Evolutionary conservation across 2,113 vertebrate species (phyloP).

Genomic region (Equus przewalskii): DNA sequence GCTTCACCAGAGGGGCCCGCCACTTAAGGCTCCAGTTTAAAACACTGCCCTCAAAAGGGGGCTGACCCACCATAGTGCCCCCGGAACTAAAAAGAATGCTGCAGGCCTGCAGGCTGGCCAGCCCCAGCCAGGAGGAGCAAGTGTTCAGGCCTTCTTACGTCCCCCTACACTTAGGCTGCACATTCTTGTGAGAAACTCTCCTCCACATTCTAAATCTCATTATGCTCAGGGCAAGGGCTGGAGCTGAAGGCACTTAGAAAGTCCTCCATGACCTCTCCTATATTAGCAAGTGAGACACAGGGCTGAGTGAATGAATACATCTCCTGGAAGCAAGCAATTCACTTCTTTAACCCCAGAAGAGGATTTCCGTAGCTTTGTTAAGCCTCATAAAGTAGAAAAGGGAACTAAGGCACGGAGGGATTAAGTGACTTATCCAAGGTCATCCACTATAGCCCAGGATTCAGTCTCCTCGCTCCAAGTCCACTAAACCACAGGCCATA

Average conservation of each 20-base stretch:
- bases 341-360: constrained; percentile 47
- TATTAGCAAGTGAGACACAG: constrained; percentile 44
- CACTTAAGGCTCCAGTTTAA: constrained; percentile 61
- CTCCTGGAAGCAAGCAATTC: constrained; percentile 55
- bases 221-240: neutral
- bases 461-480: constrained; percentile 24
- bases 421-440: constrained; percentile 72
- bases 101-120: neutral
- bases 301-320: neutral
- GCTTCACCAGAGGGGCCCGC: constrained; percentile 43
- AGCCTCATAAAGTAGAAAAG: constrained; percentile 63
- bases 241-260: constrained; percentile 12
- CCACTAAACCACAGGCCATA: constrained; percentile 47
- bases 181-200: constrained; percentile 3
- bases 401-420: constrained; percentile 54
- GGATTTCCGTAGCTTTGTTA: constrained; percentile 24
- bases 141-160: neutral
- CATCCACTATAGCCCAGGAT: constrained; percentile 8
- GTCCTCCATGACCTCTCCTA: neutral
- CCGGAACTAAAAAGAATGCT: constrained; percentile 64
- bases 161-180: constrained; percentile 6
- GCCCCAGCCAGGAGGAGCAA: neutral
- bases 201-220: neutral
- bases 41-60: constrained; percentile 57
- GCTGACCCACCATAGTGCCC: constrained; percentile 60